phyloP scores from a whole-genome alignment of 2,797 vertebrate genomes.

The Lagocephalus sceleratus region DNA sequence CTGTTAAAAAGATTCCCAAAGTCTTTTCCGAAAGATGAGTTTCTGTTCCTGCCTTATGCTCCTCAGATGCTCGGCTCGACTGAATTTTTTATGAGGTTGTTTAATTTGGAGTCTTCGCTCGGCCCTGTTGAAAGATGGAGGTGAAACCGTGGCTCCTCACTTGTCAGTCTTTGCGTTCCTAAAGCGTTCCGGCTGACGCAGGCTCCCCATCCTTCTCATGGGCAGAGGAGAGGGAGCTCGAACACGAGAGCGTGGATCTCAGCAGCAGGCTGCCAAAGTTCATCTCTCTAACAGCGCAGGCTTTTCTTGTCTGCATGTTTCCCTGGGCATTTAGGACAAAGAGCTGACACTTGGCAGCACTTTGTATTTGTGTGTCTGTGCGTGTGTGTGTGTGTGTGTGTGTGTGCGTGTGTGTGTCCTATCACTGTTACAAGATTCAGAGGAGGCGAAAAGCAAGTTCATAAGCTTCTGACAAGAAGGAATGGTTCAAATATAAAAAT shows the following conservation, averaged over 20 bases:
- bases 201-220: too few species aligned
- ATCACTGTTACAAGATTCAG: slow-evolving; percentile 24
- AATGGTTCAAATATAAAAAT: slow-evolving; percentile 49
- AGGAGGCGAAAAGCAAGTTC: slow-evolving; percentile 40
- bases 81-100: slow-evolving; percentile 45
- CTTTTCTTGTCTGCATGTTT: slow-evolving; percentile 51
- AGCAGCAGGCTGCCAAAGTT: slow-evolving; percentile 53
- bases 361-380: slow-evolving; percentile 35
- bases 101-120: slow-evolving; percentile 32
- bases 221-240: neutral
- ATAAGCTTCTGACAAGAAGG: slow-evolving; percentile 40
- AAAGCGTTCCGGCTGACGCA: neutral
- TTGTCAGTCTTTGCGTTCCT: neutral
- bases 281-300: slow-evolving; percentile 48
- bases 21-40: slow-evolving; percentile 4
- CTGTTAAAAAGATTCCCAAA: slow-evolving; percentile 3
- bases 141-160: slow-evolving; percentile 12
- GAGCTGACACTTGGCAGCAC: slow-evolving; percentile 55
- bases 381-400: slow-evolving; percentile 35
- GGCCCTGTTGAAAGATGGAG: slow-evolving; percentile 35
- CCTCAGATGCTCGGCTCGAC: slow-evolving; percentile 12
- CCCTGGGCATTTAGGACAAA: slow-evolving; percentile 47
- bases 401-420: slow-evolving; percentile 9
- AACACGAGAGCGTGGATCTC: slow-evolving; percentile 17
- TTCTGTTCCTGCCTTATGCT: slow-evolving; percentile 16